phyloP scores from a whole-genome alignment of 1,140 invertebrate genomes.

The Pachypsylla venusta region DNA sequence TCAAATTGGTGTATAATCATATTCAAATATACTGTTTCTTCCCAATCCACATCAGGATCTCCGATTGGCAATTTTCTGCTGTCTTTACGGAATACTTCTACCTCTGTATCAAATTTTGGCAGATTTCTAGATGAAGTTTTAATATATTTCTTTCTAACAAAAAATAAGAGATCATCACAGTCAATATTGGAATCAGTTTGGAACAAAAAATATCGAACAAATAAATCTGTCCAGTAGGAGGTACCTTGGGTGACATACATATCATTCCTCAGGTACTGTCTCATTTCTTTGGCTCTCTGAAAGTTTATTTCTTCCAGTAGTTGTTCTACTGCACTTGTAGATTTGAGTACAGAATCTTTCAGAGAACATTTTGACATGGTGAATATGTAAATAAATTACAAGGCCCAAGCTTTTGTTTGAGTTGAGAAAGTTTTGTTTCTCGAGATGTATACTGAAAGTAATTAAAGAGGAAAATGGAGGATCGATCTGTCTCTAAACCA shows the following conservation, averaged over 20 bases:
- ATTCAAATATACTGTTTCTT: constrained; percentile 98
- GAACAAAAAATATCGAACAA: constrained; percentile 86
- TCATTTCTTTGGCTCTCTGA: constrained; percentile 74
- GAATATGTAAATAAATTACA: too few species aligned
- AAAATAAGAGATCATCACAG: constrained; percentile 89
- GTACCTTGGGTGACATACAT: constrained; percentile 50
- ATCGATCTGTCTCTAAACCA: too few species aligned
- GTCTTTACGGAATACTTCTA: constrained; percentile 91
- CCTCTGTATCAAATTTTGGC: constrained; percentile 83
- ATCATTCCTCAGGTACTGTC: constrained; percentile 74
- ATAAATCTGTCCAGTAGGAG: constrained; percentile 91
- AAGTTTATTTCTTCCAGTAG: constrained; percentile 80
- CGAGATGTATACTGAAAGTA: too few species aligned
- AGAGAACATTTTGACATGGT: background rate
- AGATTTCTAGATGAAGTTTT: constrained; percentile 69
- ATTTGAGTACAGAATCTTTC: background rate
- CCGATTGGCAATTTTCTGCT: constrained; percentile 90
- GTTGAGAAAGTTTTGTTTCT: too few species aligned
- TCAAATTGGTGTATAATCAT: constrained; percentile 97
- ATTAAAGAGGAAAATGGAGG: too few species aligned
- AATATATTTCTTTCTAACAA: constrained; percentile 80
- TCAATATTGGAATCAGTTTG: constrained; percentile 70
- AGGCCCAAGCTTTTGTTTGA: too few species aligned
- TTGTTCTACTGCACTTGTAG: constrained; percentile 36
- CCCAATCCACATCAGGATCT: constrained; percentile 94